Conservation (phyloP, 2,113 vertebrate species). For the Anthoscopus minutus region DNA sequence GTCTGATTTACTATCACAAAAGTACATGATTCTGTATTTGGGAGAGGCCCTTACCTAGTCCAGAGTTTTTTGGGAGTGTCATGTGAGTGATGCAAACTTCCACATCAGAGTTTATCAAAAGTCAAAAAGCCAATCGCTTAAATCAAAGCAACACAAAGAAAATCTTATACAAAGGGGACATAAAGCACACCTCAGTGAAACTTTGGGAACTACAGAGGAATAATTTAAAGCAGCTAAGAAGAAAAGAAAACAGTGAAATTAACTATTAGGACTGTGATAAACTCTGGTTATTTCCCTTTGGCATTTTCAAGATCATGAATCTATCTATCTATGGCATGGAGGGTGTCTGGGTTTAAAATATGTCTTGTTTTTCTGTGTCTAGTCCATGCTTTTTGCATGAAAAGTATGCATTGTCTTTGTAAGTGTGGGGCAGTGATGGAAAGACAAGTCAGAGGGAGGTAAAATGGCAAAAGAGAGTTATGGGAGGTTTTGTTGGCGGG, state of each 20-base stretch:
- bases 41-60: neutral
- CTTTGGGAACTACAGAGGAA: neutral
- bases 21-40: neutral
- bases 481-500: conserved; percentile 21
- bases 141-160: neutral
- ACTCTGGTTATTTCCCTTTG: neutral
- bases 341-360: conserved; percentile 1
- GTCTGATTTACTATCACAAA: neutral
- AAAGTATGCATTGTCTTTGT: conserved; percentile 12
- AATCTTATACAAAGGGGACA: neutral
- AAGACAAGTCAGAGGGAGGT: conserved; percentile 42
- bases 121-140: neutral
- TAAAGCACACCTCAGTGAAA: neutral
- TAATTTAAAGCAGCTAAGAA: neutral
- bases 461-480: conserved; percentile 46
- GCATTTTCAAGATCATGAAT: neutral
- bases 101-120: neutral
- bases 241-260: neutral
- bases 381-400: neutral
- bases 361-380: neutral
- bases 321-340: neutral
- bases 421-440: neutral
- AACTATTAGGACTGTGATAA: neutral
- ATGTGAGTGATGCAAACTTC: neutral
- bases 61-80: neutral